phyloP scores from a whole-genome alignment of 2,797 vertebrate genomes.

The Mergus octosetaceus region DNA sequence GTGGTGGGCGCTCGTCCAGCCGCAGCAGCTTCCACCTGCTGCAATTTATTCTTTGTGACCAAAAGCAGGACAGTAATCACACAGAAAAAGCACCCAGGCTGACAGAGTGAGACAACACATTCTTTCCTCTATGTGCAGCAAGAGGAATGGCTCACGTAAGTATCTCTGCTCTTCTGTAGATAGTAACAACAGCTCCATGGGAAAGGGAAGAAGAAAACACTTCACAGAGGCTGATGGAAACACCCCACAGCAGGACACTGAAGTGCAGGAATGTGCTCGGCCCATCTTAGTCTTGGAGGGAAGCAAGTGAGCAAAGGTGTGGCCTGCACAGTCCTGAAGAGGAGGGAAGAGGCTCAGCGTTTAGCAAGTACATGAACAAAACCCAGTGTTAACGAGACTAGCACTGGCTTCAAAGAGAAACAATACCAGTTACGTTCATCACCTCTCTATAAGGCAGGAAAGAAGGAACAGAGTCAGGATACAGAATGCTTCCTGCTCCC shows the following conservation, averaged over 20 bases:
- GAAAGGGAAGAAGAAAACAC: not conserved
- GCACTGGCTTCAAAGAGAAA: not conserved
- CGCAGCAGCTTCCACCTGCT: not conserved
- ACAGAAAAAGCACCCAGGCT: not conserved
- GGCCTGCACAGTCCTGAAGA: not conserved
- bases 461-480: not conserved
- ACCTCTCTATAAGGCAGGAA: not conserved
- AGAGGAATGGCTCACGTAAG: not conserved
- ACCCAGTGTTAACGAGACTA: not conserved
- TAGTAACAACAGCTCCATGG: not conserved
- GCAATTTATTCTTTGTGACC: not conserved
- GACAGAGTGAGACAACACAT: rapidly evolving
- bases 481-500: not conserved
- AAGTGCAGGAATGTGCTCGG: not conserved
- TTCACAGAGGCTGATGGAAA: not conserved
- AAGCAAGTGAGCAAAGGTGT: not conserved
- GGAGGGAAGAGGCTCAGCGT: not conserved
- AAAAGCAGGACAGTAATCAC: not conserved
- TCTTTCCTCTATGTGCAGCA: not conserved
- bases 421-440: not conserved
- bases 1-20: not conserved
- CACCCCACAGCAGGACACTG: not conserved
- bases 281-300: not conserved
- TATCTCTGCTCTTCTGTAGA: not conserved
- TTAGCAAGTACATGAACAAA: not conserved